Base-by-base conservation (phyloP, 2,888 invertebrate genomes). In the Mesopsocus fuscifrons region DNA sequence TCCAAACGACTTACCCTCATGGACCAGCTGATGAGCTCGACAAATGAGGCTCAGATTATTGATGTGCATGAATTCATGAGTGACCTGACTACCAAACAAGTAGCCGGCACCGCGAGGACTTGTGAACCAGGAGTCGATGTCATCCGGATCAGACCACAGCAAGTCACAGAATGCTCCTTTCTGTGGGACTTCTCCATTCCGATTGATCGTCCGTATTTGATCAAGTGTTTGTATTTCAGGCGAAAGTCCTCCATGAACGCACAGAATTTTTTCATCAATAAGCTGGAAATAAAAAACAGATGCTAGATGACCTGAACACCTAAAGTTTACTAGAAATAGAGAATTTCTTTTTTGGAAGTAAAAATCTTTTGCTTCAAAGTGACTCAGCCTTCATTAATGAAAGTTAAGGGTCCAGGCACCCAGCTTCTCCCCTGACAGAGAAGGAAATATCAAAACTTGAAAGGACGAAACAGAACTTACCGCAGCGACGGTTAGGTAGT, bases 91-190 rank as follows among this genome's bases (percentile, higher is more conserved):
- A 23, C 98, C 97, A 64, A 98, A 98, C 41, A 98, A 64, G 87
- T 94, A 95, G 11, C 97, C 97, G 43, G 97, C 97, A 26, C 97
- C 97, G 52, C 97, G 70, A 0, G 95, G 94, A 65, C 91, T 92
- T 43, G 88, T 75, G 32, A 81, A 72, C 92, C 95, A 95, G 53
- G 77, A 77, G 48, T 91, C 84, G 44, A 94, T 82, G 57, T 97
- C 94, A 57, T 97, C 95, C 23, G 98, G 98, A 65, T 98, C 98
- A 3, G 97, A 97, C 98, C 98, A 98, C 42, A 98, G 82, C 51
- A 99, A 71, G 72, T 97, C 98, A 73, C 97, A 95, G 61, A 95
- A 91, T 41, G 92, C 87, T 48, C 97, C 98, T 72, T 92, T 92
- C 59, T 95, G 92, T 34, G 97, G 97, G 57, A 97, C 94, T 69